Percentiles rank a stretch among this genome's conserved stretches.
These are phyloP conservation scores for Melanchra persicariae DNA, from an alignment of 2,888 invertebrate species.

Conservation along the genomic window DNA sequence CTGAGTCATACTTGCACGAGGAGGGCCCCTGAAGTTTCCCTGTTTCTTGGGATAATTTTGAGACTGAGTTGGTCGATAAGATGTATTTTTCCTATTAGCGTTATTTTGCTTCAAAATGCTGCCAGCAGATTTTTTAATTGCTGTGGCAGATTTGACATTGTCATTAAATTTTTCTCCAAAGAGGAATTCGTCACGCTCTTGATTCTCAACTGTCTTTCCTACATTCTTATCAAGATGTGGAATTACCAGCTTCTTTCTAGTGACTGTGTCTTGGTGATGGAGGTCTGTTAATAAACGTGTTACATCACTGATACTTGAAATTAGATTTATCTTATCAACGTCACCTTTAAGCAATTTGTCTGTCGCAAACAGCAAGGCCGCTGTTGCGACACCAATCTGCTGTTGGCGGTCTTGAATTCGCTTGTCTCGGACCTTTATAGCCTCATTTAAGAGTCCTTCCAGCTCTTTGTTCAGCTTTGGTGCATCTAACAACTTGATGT, in stretches of 20 bases:
- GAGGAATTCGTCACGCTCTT: neutral
- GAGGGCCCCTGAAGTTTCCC: slow-evolving; percentile 8
- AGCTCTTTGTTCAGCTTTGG: slow-evolving; percentile 1
- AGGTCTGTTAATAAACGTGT: too few species aligned
- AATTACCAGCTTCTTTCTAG: neutral
- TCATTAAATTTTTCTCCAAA: slow-evolving; percentile 1
- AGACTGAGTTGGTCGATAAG: neutral
- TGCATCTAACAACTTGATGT: neutral
- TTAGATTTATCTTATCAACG: too few species aligned
- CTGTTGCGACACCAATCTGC: too few species aligned
- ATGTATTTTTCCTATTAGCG: neutral
- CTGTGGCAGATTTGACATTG: neutral
- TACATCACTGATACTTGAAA: too few species aligned
- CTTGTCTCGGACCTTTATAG: slow-evolving; percentile 12
- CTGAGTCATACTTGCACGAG: neutral
- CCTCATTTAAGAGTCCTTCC: neutral
- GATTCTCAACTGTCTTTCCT: slow-evolving; percentile 4
- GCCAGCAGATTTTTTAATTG: neutral
- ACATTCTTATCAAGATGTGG: neutral
- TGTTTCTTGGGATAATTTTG: slow-evolving; percentile 3
- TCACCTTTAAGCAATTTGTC: too few species aligned
- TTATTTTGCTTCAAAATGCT: neutral
- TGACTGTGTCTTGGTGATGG: too few species aligned
- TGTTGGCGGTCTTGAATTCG: neutral
- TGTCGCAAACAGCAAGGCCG: too few species aligned